Evolutionary conservation across 2,888 invertebrate species (phyloP).

Genomic region (Meteorus colon): DNA sequence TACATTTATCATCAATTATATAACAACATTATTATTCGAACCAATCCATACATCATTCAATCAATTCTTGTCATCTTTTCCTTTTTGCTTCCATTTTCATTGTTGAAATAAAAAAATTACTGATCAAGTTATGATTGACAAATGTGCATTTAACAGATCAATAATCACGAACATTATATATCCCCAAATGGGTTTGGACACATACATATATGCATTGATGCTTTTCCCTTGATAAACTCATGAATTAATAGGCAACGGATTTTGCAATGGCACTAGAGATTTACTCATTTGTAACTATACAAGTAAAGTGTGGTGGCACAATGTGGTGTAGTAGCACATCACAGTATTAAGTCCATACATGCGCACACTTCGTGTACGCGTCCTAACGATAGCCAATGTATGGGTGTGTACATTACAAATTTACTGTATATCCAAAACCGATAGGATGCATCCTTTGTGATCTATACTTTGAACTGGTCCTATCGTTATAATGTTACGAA

Average conservation of each 20-base stretch:
- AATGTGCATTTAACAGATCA: not conserved
- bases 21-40: not conserved
- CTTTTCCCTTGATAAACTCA: conserved; percentile 44
- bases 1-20: not conserved
- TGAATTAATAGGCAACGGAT: conserved; percentile 44
- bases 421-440: no score
- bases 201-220: conserved; percentile 9
- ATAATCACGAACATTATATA: not conserved
- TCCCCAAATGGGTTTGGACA: not conserved
- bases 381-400: no score
- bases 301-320: conserved; percentile 18
- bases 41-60: no score
- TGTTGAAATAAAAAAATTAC: no score
- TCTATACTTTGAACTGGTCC: no score
- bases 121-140: not conserved
- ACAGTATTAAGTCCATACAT: conserved; percentile 5
- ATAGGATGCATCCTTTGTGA: no score
- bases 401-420: no score
- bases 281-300: conserved; percentile 34
- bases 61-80: no score
- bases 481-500: no score
- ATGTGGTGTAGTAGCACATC: conserved; percentile 26
- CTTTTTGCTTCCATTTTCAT: no score
- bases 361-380: not conserved
- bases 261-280: conserved; percentile 28